Evolutionary conservation across 92 coral and sea anemone species (phyloP), one percentile per base, ranked within the genome.

Genomic region (Phenganax marumi): DNA sequence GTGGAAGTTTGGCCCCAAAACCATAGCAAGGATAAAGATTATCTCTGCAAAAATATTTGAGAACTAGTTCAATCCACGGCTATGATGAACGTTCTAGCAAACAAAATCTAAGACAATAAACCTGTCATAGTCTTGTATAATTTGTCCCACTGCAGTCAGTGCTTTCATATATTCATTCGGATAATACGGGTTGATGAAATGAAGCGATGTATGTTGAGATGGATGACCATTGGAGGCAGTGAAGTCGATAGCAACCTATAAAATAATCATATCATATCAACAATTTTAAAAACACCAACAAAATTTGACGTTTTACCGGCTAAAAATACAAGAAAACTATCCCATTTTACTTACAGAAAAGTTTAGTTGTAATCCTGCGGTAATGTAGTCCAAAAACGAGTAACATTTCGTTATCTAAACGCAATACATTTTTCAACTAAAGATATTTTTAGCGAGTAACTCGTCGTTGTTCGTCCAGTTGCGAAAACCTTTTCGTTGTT

Each of bases 1-100:
- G 98, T 55, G 98, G 98, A 86, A 94, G 75, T 80, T 87, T 92
- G 56, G 98, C 98, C 43, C 98, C 98, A 92, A 94, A 94, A n/a
- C 98, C 98, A 89, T 89, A 94, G 16, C 93, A 86, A 17, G 98
- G 98, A 84, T 92, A 94, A 51, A 92, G 81, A 69, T 94, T 92
- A 71, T 94, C 98, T 82, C 97, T 92, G 68, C 8, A 60, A 85
- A 63, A n/a, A 48, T 11, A n/a, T 22, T 17, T 12, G 7, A 0
- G 12, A n/a, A 47, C 39, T 70, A 9, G 56, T 10, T 14, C 47
- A 68, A 26, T 25, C 6, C 17, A 68, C 73, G 3, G 21, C 21
- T 14, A 8, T 1, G 21, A 19, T 19, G 3, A 56, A 56, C 17
- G 63, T 13, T 13, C 3, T 56, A 39, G 70, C 70, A 18, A 10